Evolutionary conservation across 2,113 vertebrate species (phyloP), one percentile per base, ranked within the genome.

Genomic region (Thryonomys swinderianus): DNA sequence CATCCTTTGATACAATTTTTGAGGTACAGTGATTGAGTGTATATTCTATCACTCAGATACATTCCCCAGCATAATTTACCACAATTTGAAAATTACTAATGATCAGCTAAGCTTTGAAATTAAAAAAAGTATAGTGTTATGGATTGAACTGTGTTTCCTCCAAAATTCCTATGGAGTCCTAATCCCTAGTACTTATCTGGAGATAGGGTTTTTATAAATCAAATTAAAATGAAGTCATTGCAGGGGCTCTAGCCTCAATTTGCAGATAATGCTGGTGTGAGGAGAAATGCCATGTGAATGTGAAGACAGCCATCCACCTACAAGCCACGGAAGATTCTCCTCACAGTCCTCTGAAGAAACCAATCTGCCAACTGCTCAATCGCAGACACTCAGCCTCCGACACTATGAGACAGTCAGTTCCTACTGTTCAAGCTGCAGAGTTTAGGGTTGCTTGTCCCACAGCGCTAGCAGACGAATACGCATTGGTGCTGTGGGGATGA

Each of bases 181-280:
- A 81, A 89, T 34, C 17, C 30, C 27, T 30, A 37, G 51, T 17
- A 67, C 40, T 93, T 74, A 57, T 40, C 32, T 30, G 74, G 71
- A 81, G 51, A 81, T 6, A 27, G 0, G 12, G 40, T 59, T n/a
- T 67, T 86, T 14, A 40, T 78, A 78, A 78, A 53, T 7, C 37
- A n/a, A 90, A 16, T 76, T 82, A 71, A 85, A 71, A 79, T 45
- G 42, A 93, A 81, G 55, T 18, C 85, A 74, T 84, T 79, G 32
- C 20, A 11, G 90, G 48, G 66, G 83, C 17, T 51, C 12, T 71
- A 67, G 91, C 37, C 18, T 37, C n/a, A 51, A 74, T 51, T 3
- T 86, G 59, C 8, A 86, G 34, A 61, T 23, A 71, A n/a, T 21
- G 12, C 3, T 25, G 42, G 67, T 30, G 37, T 11, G 0, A 7